Percentiles rank a stretch among this genome's conserved stretches.
These are phyloP conservation scores for Neogale vison DNA, from an alignment of 2,113 vertebrate genomes.

Conservation along the genomic window DNA sequence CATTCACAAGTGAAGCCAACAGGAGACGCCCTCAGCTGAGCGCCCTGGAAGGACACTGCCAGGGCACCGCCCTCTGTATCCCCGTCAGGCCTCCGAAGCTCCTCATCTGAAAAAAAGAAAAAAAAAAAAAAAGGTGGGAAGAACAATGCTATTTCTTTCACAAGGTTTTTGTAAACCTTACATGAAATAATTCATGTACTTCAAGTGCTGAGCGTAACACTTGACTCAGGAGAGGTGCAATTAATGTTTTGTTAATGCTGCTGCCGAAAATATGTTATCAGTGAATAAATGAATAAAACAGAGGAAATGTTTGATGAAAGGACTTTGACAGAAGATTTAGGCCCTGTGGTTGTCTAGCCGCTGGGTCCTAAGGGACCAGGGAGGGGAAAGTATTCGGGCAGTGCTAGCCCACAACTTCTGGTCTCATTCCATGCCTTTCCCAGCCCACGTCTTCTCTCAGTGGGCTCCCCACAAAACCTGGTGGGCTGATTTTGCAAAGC, in stretches of 20 bases:
- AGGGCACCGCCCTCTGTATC: background rate
- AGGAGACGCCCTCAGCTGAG: background rate
- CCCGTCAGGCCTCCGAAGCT: background rate
- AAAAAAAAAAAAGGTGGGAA: background rate
- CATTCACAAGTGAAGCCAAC: fast-evolving
- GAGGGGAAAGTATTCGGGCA: background rate
- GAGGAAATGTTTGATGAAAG: background rate
- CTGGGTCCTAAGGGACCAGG: background rate
- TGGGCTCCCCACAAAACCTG: slow-evolving; percentile 68
- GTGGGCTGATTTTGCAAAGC: slow-evolving; percentile 44
- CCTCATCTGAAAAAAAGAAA: background rate
- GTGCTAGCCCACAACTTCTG: background rate
- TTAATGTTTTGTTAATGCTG: background rate
- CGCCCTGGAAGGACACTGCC: background rate
- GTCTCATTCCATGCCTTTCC: slow-evolving; percentile 13
- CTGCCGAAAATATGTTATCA: background rate
- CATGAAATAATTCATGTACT: fast-evolving
- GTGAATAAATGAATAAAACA: background rate
- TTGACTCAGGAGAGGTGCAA: background rate
- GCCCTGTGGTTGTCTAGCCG: background rate
- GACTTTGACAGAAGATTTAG: background rate
- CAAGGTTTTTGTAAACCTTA: background rate
- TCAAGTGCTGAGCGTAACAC: background rate
- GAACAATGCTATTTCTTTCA: too few relatives aligned
- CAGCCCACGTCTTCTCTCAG: slow-evolving; percentile 55